Evolutionary conservation across 2,113 vertebrate genomes (phyloP).

Genomic region (Geococcyx californianus): DNA sequence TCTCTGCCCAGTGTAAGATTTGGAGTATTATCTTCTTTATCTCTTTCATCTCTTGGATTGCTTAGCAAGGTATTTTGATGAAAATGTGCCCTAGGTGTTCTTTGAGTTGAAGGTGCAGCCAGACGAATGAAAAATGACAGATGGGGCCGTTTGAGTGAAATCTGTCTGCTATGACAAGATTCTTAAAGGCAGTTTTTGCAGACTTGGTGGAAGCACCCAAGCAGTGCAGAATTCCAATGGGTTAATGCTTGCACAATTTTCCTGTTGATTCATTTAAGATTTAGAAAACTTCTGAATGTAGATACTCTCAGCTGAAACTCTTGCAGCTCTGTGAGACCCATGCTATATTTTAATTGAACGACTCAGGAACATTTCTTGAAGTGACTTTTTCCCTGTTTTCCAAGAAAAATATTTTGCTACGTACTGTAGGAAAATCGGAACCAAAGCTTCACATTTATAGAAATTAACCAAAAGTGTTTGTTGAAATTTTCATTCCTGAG

Average conservation of each 20-base stretch:
- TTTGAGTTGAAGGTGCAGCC: background rate
- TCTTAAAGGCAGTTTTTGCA: constrained; percentile 5
- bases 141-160: constrained; percentile 47
- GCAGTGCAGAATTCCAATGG: background rate
- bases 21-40: constrained; percentile 38
- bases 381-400: background rate
- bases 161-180: background rate
- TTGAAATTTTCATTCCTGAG: background rate
- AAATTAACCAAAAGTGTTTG: background rate
- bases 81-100: constrained; percentile 35
- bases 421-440: background rate
- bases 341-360: background rate
- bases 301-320: background rate
- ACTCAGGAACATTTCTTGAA: background rate
- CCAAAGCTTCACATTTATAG: background rate
- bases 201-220: background rate
- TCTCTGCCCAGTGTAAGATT: constrained; percentile 10
- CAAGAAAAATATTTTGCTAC: background rate
- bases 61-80: constrained; percentile 25
- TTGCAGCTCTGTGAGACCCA: background rate
- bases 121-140: background rate
- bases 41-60: constrained; percentile 30
- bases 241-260: background rate
- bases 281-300: background rate
- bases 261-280: background rate